phyloP scores from a whole-genome alignment of 1,140 invertebrate species.

The Coenobita brevimanus region DNA sequence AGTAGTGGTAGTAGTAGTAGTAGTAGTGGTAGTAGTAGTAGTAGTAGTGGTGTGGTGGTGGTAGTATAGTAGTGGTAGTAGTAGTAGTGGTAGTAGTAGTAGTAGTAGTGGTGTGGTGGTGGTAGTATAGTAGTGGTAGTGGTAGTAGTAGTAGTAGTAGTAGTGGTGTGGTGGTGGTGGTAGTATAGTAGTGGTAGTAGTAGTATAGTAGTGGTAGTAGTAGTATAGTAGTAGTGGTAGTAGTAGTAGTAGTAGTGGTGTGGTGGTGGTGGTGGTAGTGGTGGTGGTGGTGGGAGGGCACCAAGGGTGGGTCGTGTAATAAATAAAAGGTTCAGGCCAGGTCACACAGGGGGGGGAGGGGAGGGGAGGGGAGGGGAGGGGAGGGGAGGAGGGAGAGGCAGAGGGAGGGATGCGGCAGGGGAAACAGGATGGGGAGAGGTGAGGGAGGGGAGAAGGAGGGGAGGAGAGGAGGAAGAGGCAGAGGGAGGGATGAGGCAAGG shows the following conservation, averaged over 20 bases:
- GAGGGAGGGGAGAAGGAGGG: too few relatives aligned
- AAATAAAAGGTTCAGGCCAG: too few relatives aligned
- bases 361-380: too few relatives aligned
- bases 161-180: neutral
- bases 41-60: neutral
- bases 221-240: neutral
- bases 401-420: too few relatives aligned
- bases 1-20: neutral
- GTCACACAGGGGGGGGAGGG: too few relatives aligned
- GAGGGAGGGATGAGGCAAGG: too few relatives aligned
- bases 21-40: neutral
- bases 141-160: constrained; percentile 2
- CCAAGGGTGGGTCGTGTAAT: too few relatives aligned
- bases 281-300: neutral
- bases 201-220: neutral
- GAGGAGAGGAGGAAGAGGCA: too few relatives aligned
- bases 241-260: neutral
- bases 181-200: neutral
- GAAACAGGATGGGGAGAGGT: too few relatives aligned
- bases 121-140: neutral
- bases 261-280: constrained; percentile 12
- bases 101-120: neutral
- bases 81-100: neutral
- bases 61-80: neutral
- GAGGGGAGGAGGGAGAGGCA: too few relatives aligned